These are phyloP conservation scores for Drosophila anceps DNA, from an alignment of 2,888 invertebrate species.

Conservation along the genomic window DNA sequence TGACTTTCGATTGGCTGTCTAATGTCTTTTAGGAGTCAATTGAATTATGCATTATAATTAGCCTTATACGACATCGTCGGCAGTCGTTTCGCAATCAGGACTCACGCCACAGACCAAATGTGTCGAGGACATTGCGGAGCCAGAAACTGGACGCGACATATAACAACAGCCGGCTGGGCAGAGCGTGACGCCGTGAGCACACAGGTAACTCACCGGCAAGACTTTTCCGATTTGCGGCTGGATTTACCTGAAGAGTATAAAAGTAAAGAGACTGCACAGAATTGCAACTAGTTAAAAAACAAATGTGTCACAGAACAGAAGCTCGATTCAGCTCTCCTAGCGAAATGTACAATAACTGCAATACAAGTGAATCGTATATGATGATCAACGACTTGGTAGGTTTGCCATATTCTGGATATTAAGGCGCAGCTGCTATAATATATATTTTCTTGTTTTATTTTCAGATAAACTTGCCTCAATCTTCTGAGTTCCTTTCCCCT, in stretches of 20 bases:
- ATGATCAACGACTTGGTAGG: slow-evolving; percentile 11
- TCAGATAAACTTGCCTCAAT: slow-evolving; percentile 1
- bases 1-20: not conserved
- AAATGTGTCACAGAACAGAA: slow-evolving; percentile 46
- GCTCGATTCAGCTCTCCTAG: slow-evolving; percentile 21
- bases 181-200: slow-evolving; percentile 28
- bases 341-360: slow-evolving; percentile 36
- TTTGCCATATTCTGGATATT: not conserved
- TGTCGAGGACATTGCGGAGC: slow-evolving; percentile 26
- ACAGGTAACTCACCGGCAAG: slow-evolving; percentile 46
- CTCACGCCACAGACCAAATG: slow-evolving; percentile 51
- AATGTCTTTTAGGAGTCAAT: slow-evolving; percentile 38
- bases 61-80: slow-evolving; percentile 20
- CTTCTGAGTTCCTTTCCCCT: not conserved
- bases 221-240: slow-evolving; percentile 32
- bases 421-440: not conserved
- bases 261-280: slow-evolving; percentile 42
- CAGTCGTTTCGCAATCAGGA: slow-evolving; percentile 44
- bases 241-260: slow-evolving; percentile 67
- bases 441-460: not conserved
- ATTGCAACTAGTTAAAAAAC: slow-evolving; percentile 69
- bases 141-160: slow-evolving; percentile 29
- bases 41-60: slow-evolving; percentile 33
- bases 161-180: slow-evolving; percentile 27
- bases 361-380: slow-evolving; percentile 1